These are phyloP conservation scores for Scaptodrosophila latifasciaeformis DNA, from an alignment of 2,888 invertebrate species.

Conservation along the genomic window DNA sequence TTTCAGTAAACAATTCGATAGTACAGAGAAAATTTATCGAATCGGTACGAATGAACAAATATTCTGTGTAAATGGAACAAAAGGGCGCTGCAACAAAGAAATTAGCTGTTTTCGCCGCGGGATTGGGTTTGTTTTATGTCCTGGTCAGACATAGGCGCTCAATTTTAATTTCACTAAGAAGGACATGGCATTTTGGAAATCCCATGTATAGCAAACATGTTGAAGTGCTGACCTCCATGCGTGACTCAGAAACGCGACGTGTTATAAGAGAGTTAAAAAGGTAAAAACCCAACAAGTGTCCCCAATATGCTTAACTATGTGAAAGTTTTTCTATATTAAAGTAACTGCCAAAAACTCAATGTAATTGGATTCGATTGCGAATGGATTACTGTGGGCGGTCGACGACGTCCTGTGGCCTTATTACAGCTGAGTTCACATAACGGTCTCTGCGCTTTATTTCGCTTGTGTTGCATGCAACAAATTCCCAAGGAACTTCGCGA, in stretches of 20 bases:
- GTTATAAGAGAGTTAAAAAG: slow-evolving; percentile 64
- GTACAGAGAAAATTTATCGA: slow-evolving; percentile 12
- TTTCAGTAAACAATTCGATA: no score
- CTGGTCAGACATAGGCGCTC: slow-evolving; percentile 74
- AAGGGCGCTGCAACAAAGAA: slow-evolving; percentile 1
- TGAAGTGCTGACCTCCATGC: slow-evolving; percentile 60
- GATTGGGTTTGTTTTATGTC: slow-evolving; percentile 69
- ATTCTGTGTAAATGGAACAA: neutral
- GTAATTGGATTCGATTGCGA: slow-evolving; percentile 88
- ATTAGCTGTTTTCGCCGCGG: slow-evolving; percentile 53
- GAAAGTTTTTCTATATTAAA: slow-evolving; percentile 7
- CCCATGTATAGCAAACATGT: slow-evolving; percentile 61
- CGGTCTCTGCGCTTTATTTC: slow-evolving; percentile 83
- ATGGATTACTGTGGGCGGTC: slow-evolving; percentile 82
- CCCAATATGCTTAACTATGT: neutral
- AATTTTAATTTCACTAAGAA: slow-evolving; percentile 74
- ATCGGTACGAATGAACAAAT: neutral
- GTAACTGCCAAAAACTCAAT: slow-evolving; percentile 70
- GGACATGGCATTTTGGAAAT: slow-evolving; percentile 35
- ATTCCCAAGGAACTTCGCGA: slow-evolving; percentile 81
- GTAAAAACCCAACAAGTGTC: slow-evolving; percentile 44
- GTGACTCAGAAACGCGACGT: slow-evolving; percentile 43
- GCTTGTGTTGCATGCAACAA: slow-evolving; percentile 78
- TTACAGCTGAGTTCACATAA: slow-evolving; percentile 83
- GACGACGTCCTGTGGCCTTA: slow-evolving; percentile 80